A percentile compares a stretch with the other conserved stretches of the same genome.
Conservation (phyloP, 1,140 invertebrate species). For the Drosophila bifasciata region DNA sequence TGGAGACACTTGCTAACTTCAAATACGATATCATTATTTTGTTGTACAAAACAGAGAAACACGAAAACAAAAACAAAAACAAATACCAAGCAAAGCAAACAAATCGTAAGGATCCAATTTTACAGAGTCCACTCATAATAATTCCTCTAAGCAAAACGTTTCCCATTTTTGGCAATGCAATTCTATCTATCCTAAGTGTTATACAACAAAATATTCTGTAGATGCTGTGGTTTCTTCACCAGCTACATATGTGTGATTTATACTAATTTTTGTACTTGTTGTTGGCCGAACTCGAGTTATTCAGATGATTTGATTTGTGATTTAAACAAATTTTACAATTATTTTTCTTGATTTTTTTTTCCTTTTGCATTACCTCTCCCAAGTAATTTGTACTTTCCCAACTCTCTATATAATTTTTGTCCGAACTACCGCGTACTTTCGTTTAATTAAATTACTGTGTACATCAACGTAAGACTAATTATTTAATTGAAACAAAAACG, state of each 20-base stretch:
- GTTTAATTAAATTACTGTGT: slow-evolving; percentile 74
- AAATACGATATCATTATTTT: slow-evolving; percentile 29
- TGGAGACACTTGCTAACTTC: slow-evolving; percentile 24
- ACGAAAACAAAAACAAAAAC: slow-evolving; percentile 2
- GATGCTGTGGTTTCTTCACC: slow-evolving; percentile 34
- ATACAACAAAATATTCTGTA: slow-evolving; percentile 24
- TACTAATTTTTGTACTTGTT: slow-evolving; percentile 52
- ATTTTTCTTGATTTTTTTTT: slow-evolving; percentile 40
- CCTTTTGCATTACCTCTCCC: slow-evolving; percentile 17
- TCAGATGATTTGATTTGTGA: slow-evolving; percentile 20
- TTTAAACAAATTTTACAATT: slow-evolving; percentile 33
- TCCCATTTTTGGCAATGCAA: slow-evolving; percentile 41
- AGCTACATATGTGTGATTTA: slow-evolving; percentile 37
- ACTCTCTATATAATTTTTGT: slow-evolving; percentile 50
- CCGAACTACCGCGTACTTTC: slow-evolving; percentile 59
- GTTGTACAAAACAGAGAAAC: slow-evolving; percentile 15
- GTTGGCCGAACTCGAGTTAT: slow-evolving; percentile 16
- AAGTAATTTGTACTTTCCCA: slow-evolving; percentile 30
- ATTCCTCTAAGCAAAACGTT: slow-evolving; percentile 24
- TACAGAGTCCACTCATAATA: slow-evolving; percentile 37
- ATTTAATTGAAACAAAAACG: slow-evolving; percentile 69
- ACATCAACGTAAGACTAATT: slow-evolving; percentile 82
- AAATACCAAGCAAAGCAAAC: slow-evolving; percentile 10
- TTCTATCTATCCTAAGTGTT: slow-evolving; percentile 48
- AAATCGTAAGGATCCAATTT: slow-evolving; percentile 42